Conservation (phyloP, 1,140 invertebrate genomes). For the Propsilocerus akamusi region DNA sequence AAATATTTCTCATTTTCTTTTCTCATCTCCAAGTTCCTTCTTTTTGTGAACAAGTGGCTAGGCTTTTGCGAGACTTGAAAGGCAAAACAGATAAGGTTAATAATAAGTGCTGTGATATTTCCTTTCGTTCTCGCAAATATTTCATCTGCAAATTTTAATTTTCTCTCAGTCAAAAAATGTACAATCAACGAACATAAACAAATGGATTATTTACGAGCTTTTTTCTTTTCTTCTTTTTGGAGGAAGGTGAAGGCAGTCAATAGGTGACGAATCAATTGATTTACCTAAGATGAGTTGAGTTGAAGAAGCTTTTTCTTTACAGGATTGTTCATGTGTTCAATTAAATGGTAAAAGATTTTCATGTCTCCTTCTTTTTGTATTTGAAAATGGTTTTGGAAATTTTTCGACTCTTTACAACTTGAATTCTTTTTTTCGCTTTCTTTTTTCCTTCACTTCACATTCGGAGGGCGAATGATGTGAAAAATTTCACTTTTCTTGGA, state of each 20-base stretch:
- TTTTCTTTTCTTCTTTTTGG: not conserved
- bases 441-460: not conserved
- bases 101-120: not conserved
- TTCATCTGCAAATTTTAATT: not conserved
- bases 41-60: too few species aligned
- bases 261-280: not conserved
- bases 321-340: not conserved
- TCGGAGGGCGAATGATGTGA: not conserved
- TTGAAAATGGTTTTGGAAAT: not conserved
- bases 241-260: not conserved
- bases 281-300: conserved; percentile 1
- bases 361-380: not conserved
- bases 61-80: too few species aligned
- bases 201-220: too few species aligned
- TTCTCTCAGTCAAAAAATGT: not conserved
- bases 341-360: not conserved
- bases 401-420: not conserved
- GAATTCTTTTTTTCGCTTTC: not conserved
- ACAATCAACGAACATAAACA: not conserved
- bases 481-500: not conserved
- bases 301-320: conserved; percentile 2
- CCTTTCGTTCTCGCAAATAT: not conserved
- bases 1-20: too few species aligned
- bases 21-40: too few species aligned
- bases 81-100: not conserved